Conservation (phyloP, 2,113 vertebrate species). For the Mixornis gularis region DNA sequence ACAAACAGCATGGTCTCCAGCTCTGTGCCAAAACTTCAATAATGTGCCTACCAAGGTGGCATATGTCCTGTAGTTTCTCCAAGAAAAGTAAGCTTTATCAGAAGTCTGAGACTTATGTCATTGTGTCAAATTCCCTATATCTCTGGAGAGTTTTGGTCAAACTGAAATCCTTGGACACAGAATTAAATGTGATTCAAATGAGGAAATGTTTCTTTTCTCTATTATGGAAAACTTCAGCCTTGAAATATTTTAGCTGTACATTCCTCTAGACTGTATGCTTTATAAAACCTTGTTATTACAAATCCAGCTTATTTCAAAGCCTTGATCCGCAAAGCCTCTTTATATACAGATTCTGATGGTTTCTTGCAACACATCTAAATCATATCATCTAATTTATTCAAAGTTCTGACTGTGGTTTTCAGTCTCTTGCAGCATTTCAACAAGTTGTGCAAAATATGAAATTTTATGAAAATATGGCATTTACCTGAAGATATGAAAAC, state of each 20-base stretch:
- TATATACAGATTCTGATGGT: conserved; percentile 20
- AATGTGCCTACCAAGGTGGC: background rate
- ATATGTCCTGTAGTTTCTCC: background rate
- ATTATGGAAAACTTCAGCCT: background rate
- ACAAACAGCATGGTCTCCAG: background rate
- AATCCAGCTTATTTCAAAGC: conserved; percentile 60
- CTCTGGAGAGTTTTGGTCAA: background rate
- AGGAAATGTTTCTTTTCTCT: background rate
- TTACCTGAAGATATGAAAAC: background rate
- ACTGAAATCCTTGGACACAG: background rate
- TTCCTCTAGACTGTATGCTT: background rate
- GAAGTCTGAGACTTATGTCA: background rate
- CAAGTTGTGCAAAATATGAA: background rate
- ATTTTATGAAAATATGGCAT: conserved; percentile 2
- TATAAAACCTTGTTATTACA: conserved; percentile 49
- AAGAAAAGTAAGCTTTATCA: background rate
- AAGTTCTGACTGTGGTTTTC: background rate
- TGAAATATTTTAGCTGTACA: conserved; percentile 12
- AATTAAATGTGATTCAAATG: background rate
- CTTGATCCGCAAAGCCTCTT: conserved; percentile 42
- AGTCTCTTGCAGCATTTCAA: conserved; percentile 16
- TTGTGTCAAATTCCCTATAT: background rate
- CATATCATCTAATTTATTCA: conserved; percentile 48
- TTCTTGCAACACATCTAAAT: conserved; percentile 29
- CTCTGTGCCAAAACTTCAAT: background rate